Percentiles rank a stretch among this genome's conserved stretches.
These are phyloP conservation scores for Stegostoma tigrinum DNA, from an alignment of 2,113 vertebrate species.

Conservation along the genomic window DNA sequence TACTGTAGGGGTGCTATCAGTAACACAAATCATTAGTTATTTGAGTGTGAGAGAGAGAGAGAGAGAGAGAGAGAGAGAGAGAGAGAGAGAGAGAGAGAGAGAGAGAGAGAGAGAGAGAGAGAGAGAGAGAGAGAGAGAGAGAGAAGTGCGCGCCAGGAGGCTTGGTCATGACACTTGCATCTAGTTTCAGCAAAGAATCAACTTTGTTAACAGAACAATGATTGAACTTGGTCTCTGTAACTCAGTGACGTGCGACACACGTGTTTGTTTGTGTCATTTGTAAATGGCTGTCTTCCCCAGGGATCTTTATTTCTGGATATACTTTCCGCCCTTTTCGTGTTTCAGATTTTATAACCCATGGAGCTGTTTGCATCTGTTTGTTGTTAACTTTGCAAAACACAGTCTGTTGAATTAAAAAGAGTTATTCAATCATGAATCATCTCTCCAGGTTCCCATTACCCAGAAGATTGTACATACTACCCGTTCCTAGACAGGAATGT, in stretches of 20 bases:
- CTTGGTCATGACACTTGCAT: not conserved
- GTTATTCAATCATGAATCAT: not conserved
- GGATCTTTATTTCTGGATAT: not conserved
- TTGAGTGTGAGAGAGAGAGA: too few species aligned
- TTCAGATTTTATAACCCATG: not conserved
- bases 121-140: too few species aligned
- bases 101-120: too few species aligned
- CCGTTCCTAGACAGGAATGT: not conserved
- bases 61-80: too few species aligned
- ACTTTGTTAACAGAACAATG: not conserved
- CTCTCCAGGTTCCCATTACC: not conserved
- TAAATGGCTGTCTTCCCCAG: not conserved
- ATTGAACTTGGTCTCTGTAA: not conserved
- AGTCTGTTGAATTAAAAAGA: too few species aligned
- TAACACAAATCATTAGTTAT: too few species aligned
- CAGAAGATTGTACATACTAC: not conserved
- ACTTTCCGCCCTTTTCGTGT: not conserved
- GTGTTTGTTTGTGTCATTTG: not conserved
- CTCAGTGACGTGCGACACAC: not conserved
- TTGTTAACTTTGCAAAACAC: not conserved
- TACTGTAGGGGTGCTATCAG: too few species aligned
- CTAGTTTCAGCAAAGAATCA: not conserved
- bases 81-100: too few species aligned
- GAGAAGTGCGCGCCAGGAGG: too few species aligned
- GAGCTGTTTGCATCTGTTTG: not conserved